Base-by-base conservation (phyloP, 2,888 invertebrate species). In the Uropetala carovei region DNA sequence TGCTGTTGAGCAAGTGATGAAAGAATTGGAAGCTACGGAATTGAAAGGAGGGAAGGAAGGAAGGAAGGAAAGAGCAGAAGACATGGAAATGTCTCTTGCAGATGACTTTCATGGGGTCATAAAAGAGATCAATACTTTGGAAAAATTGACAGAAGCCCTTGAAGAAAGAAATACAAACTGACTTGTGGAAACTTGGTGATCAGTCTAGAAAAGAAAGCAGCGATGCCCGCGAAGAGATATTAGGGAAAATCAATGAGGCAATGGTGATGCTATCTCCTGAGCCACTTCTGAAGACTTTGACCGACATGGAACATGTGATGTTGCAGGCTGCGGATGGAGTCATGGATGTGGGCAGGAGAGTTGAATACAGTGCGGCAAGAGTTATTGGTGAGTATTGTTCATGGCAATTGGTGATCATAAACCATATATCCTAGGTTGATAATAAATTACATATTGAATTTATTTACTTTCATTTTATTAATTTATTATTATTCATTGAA, bases 301-400 rank as follows among this genome's bases (percentile, higher is more conserved):
- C 96, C 3, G 97, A 97, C 94, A 96, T 97, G 92, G 98, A 98
- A 94, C 96, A 97, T 93, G 97, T 98, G 4, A 96, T 98, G 95
- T 95, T 98, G 91, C 97, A 98, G 94, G 98, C 98, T 83, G 97
- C 98, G 0, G 98, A 98, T 95, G 97, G 97, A 94, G 98, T 98
- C 60, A 95, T 98, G 94, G 98, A 98, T 93, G 98, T 97, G 0
- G 98, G 98, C 95, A 97, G 98, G 92, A 96, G 98, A 83, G 96
- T 98, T 18, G 98, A 98, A 94, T 98, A 98, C 94, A 98, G 98
- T 10, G 97, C 98, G 0, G 97, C 98, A 94, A 97, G 98, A 95
- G 97, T 98, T 93, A 95, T 98, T 43, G 30, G 89, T 89, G 18
- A 89, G 89, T 89, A 60, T n/a, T 27, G n/a, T 75, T 11, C 10